phyloP scores from a whole-genome alignment of 2,797 vertebrate genomes.

The Syndactyla subalaris region DNA sequence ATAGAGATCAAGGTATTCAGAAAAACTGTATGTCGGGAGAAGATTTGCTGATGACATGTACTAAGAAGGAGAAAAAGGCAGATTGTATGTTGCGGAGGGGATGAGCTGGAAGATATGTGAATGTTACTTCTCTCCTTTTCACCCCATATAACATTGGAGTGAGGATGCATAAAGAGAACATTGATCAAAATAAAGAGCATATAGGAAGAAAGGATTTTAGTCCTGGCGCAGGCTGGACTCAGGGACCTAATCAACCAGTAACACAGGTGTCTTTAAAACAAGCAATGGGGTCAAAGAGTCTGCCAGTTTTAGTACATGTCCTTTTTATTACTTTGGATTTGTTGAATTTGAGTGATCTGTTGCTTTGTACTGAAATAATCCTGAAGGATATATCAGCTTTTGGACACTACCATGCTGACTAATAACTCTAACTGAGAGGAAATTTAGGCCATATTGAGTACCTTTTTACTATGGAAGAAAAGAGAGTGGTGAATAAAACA shows the following conservation, averaged over 20 bases:
- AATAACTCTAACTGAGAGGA: background rate
- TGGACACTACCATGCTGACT: background rate
- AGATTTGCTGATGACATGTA: background rate
- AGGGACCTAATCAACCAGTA: background rate
- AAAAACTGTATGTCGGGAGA: background rate
- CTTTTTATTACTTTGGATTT: background rate
- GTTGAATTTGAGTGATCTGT: background rate
- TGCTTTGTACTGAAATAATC: background rate
- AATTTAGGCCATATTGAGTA: background rate
- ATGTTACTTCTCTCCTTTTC: background rate
- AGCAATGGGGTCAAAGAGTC: accelerated
- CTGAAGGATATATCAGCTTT: background rate
- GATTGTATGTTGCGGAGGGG: accelerated
- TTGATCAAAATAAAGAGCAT: background rate
- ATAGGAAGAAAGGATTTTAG: background rate
- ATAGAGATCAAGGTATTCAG: background rate
- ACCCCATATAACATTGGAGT: background rate
- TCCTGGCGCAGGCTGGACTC: background rate
- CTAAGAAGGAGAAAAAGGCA: background rate
- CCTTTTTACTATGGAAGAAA: background rate
- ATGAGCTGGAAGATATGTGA: background rate
- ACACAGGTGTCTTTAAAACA: background rate
- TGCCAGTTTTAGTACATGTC: background rate
- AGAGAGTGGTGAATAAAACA: background rate
- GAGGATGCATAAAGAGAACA: background rate